Base-by-base conservation (phyloP, 2,888 invertebrate species). In the Ophraella communa region DNA sequence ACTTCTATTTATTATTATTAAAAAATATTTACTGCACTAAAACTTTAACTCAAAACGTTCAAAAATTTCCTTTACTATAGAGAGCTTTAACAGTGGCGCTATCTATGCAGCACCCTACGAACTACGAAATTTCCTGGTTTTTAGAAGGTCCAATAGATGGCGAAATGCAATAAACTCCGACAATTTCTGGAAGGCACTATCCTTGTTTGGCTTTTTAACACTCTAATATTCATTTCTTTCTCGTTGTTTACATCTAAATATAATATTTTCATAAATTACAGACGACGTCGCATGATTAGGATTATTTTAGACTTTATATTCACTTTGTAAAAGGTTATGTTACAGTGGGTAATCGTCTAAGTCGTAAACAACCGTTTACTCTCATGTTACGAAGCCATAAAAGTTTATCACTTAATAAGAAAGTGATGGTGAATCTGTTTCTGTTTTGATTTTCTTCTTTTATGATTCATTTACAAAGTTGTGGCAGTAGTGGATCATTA, bases 381-480 rank as follows among this genome's bases (percentile, higher is more conserved):
- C 68, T 67, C 73, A 68, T 71, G 73, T 71, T 70, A 71, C 64
- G 56, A 44, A 65, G 67, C 66, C 59, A 71, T 73, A 73, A 73
- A 73, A 70, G 70, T 70, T 72, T 72, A 72, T 71, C 70, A 66
- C 73, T 67, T 66, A 69, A 64, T 69, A 67, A 68, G 64, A 65
- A 70, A 68, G 67, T 67, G 67, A 65, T 70, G 65, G 68, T 69
- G 69, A 65, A 71, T 66, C 65, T 62, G 66, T 65, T 57, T 57
- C 59, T 67, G 66, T 68, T 70, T 65, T 64, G 59, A 62, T 64
- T 68, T 68, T 65, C 69, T 68, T 70, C 69, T 69, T 71, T 70
- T 67, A 71, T 67, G 62, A 62, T 54, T 65, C 55, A 65, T 69
- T 71, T 64, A 72, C 68, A 66, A 65, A 64, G 27, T 68, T 54